These are phyloP conservation scores for Drosophila mimica DNA, from an alignment of 2,888 invertebrate genomes.

Conservation along the genomic window DNA sequence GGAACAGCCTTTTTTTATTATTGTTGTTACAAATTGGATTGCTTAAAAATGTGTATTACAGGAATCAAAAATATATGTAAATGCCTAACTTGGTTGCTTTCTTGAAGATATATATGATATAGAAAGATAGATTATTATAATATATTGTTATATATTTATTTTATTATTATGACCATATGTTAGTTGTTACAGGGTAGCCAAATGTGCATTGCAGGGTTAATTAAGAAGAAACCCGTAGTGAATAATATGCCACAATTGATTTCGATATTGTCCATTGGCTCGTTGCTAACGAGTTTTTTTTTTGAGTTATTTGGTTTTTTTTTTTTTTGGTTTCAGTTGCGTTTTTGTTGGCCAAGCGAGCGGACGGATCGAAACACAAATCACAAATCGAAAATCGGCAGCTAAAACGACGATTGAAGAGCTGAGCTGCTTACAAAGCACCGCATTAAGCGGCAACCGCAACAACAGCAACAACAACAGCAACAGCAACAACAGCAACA, in stretches of 20 bases:
- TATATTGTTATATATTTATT: too few relatives aligned
- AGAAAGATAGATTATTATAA: not conserved
- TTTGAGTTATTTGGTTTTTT: not conserved
- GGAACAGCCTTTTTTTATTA: not conserved
- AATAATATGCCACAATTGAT: constrained; percentile 8
- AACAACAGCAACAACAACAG: constrained; percentile 6
- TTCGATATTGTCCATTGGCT: constrained; percentile 15
- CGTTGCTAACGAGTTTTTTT: not conserved
- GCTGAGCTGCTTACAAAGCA: constrained; percentile 65
- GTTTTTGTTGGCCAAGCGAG: constrained; percentile 50
- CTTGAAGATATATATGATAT: not conserved
- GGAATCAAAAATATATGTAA: not conserved
- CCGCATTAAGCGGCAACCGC: constrained; percentile 50
- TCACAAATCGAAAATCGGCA: constrained; percentile 9
- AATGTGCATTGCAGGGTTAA: constrained; percentile 20
- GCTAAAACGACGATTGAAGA: not conserved
- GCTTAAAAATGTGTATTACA: too few relatives aligned
- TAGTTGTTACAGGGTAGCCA: not conserved
- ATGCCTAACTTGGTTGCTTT: not conserved
- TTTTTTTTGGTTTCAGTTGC: constrained; percentile 38
- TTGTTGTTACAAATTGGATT: too few relatives aligned
- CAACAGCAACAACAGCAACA: not conserved
- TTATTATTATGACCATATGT: not conserved
- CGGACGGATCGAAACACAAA: constrained; percentile 44
- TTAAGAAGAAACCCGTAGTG: constrained; percentile 11